A percentile compares a stretch with the other conserved stretches of the same genome.
Conservation (phyloP, 2,888 invertebrate species). For the Gnatocerus cornutus region DNA sequence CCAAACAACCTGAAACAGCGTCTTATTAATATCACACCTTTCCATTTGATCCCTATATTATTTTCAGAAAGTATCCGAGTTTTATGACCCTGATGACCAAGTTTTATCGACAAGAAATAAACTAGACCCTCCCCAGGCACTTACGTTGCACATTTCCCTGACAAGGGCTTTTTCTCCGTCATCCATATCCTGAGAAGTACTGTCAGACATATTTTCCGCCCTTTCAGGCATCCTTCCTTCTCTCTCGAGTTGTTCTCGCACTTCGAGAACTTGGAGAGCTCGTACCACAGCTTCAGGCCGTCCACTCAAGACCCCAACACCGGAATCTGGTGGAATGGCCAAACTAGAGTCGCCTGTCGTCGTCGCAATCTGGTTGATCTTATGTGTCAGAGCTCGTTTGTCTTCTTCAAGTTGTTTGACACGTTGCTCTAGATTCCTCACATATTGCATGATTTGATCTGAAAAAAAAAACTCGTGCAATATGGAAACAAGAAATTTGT, state of each 20-base stretch:
- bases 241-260: conserved; percentile 89
- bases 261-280: conserved; percentile 87
- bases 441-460: conserved; percentile 94
- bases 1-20: conserved; percentile 83
- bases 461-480: conserved; percentile 45
- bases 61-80: too few species aligned
- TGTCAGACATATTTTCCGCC: conserved; percentile 62
- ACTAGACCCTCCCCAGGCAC: conserved; percentile 59
- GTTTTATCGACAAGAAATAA: neutral
- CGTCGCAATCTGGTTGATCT: conserved; percentile 71
- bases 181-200: conserved; percentile 79
- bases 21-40: neutral
- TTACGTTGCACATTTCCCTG: conserved; percentile 95
- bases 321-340: conserved; percentile 65
- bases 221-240: conserved; percentile 69
- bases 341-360: conserved; percentile 69
- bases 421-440: conserved; percentile 89
- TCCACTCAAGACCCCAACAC: conserved; percentile 73
- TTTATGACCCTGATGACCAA: neutral
- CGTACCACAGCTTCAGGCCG: conserved; percentile 94
- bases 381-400: conserved; percentile 76
- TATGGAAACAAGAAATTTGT: conserved; percentile 9
- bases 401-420: conserved; percentile 90
- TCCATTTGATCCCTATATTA: too few species aligned
- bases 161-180: conserved; percentile 94